Evolutionary conservation across 1,140 invertebrate genomes (phyloP).

Genomic region (Drosophila rufa): DNA sequence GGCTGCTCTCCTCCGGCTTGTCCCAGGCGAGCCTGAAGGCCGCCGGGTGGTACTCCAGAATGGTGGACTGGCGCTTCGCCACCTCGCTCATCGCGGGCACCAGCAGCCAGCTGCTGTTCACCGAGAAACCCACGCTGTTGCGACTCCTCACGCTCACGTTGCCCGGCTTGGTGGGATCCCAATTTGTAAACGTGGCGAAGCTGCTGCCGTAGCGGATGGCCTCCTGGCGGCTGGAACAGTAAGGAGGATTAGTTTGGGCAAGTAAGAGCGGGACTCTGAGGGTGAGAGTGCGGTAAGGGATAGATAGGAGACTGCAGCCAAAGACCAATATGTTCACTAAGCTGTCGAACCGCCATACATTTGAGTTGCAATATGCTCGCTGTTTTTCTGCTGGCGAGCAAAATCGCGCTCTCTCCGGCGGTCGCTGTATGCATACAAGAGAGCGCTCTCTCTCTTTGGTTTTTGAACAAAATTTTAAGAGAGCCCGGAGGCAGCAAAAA

Average conservation of each 20-base stretch:
- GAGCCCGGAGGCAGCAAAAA: too few species aligned
- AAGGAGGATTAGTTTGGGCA: neutral
- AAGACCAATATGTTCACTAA: too few species aligned
- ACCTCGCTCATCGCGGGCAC: slow-evolving; percentile 9
- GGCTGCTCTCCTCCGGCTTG: neutral
- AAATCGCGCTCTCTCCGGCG: too few species aligned
- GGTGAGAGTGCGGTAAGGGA: too few species aligned
- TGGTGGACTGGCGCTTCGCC: neutral
- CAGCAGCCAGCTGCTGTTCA: slow-evolving; percentile 7
- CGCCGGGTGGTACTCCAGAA: neutral
- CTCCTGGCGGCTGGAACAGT: neutral
- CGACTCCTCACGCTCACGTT: slow-evolving; percentile 19
- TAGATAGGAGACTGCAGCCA: too few species aligned
- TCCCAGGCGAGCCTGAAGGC: slow-evolving; percentile 6
- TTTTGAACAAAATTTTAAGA: too few species aligned
- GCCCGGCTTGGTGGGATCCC: neutral
- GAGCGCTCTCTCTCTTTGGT: too few species aligned
- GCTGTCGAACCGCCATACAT: too few species aligned
- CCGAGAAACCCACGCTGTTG: slow-evolving; percentile 19
- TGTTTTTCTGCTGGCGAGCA: too few species aligned
- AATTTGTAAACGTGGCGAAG: neutral
- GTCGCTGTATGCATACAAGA: too few species aligned
- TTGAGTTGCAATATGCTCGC: too few species aligned
- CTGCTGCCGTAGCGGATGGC: neutral
- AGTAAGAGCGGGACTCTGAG: too few species aligned